Base-by-base conservation (phyloP, 2,888 invertebrate species). In the Dasysyrphus albostriatus region DNA sequence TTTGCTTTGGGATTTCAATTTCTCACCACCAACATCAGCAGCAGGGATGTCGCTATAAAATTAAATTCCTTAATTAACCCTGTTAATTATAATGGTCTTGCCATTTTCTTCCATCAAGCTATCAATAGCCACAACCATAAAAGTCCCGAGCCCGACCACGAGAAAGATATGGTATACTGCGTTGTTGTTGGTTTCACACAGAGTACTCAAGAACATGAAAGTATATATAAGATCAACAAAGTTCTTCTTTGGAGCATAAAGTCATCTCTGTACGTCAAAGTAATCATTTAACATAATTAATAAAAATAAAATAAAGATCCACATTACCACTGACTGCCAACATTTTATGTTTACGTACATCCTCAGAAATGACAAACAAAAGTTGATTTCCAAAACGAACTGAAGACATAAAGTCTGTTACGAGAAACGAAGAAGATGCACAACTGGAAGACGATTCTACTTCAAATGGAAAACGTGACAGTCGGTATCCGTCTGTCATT, bases 11-110 rank as follows among this genome's bases (percentile, higher is more conserved):
- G 0, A 32, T 12, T 32, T 49, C 12, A 29, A 37, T 73, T 74
- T 69, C 72, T 73, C 34, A 44, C 44, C 1, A 16, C 14, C 12
- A 19, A 16, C 37, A 10, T 0, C 37, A 39, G 5, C 7, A 32
- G 6, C 32, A 59, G 7, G 47, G 51, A 76, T 44, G 44, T 19
- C 44, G 29, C 16, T 34, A 10, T 34, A 24, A 76, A 81, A 80
- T 81, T 76, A 65, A 81, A 76, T 85, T 77, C 76, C 72, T 81
- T 51, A 72, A 77, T 77, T 81, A 69, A 81, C 37, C 61, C 29
- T 61, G 61, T 69, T 73, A 42, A 78, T 78, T 78, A 58, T 63
- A 49, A 74, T 75, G 54, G 70, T 54, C 69, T 42, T 42, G 44
- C 61, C 61, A 61, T 63, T 63, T 24, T 69, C 54, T 47, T 39